Evolutionary conservation across 2,113 vertebrate genomes (phyloP), one percentile per base, ranked within the genome.

Genomic region (Petaurus breviceps): DNA sequence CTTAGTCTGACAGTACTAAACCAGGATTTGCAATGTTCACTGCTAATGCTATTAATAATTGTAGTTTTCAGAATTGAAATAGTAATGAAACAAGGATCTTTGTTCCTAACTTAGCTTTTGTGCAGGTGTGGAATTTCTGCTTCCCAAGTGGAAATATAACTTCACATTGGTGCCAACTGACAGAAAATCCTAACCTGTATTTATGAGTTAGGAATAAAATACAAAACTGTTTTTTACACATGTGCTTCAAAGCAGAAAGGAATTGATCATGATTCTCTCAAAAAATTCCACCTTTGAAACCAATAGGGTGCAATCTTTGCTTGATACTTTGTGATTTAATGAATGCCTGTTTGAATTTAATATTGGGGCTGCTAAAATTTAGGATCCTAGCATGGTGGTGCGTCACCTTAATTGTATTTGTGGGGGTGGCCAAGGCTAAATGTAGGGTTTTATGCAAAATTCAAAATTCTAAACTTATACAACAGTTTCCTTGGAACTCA

Each of bases 1-100:
- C 97, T 43, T 95, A 94, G 16, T 98, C 98, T 99, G 98, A 99
- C 51, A 51, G 51, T 51, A 12, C 11, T 51, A 11, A 51, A 9
- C 11, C 51, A 51, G 51, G 51, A 51, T 96, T 98, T 95, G 89
- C 95, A 22, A 97, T 97, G 93, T 93, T 96, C 94, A 94, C 84
- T 8, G 92, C 95, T 89, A 95, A 92, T 84, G 0, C 77, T 55
- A 51, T 94, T 92, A 92, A 91, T 95, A 94, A 51, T 89, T 95
- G 77, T 97, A 84, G 51, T 91, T 97, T 57, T 91, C 95, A 77
- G 53, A 96, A 97, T 96, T 94, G 96, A 91, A 96, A 92, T 90
- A 92, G n/a, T 96, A 94, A 94, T 95, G 95, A 94, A 96, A 93
- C 92, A 96, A 94, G 93, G 93, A 96, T 95, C 95, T 96, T 94